Percentiles rank a stretch among this genome's conserved stretches.
These are phyloP conservation scores for Mizuhopecten yessoensis DNA, from an alignment of 1,140 invertebrate species.

Conservation along the genomic window DNA sequence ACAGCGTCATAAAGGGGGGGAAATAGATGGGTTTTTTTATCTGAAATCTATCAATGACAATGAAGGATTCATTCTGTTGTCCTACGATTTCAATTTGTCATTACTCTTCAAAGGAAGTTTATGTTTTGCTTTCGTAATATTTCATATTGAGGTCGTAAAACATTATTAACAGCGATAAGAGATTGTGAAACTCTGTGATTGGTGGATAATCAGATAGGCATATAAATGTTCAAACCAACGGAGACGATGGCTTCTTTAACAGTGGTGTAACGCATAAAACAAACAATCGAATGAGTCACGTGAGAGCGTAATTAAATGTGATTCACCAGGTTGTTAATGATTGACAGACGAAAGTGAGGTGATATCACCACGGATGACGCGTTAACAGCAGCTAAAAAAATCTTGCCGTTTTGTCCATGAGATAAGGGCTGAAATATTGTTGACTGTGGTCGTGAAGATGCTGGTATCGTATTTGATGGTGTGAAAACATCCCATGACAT, in stretches of 20 bases:
- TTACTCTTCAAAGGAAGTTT: too few species aligned
- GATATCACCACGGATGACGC: not conserved
- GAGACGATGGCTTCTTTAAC: not conserved
- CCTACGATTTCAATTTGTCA: too few species aligned
- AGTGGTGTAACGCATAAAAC: not conserved
- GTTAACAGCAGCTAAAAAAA: not conserved
- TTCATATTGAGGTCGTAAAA: too few species aligned
- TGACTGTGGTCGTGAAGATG: not conserved
- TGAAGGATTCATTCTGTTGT: too few species aligned
- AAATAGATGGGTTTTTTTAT: too few species aligned
- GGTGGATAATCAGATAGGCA: not conserved
- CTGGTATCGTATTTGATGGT: not conserved
- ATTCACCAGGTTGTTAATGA: not conserved
- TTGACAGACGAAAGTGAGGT: not conserved
- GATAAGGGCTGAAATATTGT: not conserved
- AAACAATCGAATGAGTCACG: not conserved
- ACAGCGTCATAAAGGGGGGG: too few species aligned
- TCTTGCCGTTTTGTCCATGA: not conserved
- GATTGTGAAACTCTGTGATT: not conserved
- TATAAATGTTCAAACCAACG: not conserved
- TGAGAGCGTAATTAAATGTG: not conserved
- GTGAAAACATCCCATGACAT: not conserved
- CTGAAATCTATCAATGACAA: too few species aligned
- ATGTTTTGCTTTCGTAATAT: too few species aligned
- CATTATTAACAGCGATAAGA: not conserved